Conservation (phyloP, 2,113 vertebrate genomes). For the Lathamus discolor region DNA sequence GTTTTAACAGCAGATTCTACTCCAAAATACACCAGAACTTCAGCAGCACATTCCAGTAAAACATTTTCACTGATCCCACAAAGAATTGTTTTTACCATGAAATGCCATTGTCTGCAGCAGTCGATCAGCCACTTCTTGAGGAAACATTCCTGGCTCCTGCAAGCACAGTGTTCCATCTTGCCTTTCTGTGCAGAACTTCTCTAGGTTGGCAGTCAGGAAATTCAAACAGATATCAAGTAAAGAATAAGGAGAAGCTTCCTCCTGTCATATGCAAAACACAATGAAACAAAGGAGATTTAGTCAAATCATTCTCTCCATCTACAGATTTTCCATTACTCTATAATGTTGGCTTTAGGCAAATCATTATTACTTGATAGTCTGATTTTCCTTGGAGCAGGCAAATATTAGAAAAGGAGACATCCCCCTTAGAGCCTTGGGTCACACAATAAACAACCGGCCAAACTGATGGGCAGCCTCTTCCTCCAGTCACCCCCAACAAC, state of each 20-base stretch:
- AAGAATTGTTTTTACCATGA: conserved; percentile 81
- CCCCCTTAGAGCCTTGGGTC: neutral
- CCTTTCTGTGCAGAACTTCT: conserved; percentile 90
- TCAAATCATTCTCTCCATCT: neutral
- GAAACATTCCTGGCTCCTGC: conserved; percentile 93
- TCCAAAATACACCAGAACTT: neutral
- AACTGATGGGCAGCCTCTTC: neutral
- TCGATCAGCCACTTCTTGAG: conserved; percentile 95
- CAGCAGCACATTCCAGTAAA: neutral
- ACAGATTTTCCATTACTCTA: neutral
- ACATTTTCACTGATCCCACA: neutral
- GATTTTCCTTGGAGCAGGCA: neutral
- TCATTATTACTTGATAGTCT: neutral
- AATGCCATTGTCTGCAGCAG: conserved; percentile 93
- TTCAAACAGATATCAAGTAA: conserved; percentile 93
- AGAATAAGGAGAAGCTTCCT: conserved; percentile 89
- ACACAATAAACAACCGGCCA: neutral
- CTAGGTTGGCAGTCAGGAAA: conserved; percentile 90
- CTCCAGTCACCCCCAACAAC: neutral
- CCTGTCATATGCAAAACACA: conserved; percentile 73
- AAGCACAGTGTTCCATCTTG: conserved; percentile 92
- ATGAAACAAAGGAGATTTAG: neutral
- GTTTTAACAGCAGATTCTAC: neutral
- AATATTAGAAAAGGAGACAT: neutral
- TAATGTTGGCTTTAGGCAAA: neutral